A percentile compares a stretch with the other conserved stretches of the same genome.
These are phyloP conservation scores for Salvelinus alpinus DNA, from an alignment of 2,113 vertebrate species.

Conservation along the genomic window DNA sequence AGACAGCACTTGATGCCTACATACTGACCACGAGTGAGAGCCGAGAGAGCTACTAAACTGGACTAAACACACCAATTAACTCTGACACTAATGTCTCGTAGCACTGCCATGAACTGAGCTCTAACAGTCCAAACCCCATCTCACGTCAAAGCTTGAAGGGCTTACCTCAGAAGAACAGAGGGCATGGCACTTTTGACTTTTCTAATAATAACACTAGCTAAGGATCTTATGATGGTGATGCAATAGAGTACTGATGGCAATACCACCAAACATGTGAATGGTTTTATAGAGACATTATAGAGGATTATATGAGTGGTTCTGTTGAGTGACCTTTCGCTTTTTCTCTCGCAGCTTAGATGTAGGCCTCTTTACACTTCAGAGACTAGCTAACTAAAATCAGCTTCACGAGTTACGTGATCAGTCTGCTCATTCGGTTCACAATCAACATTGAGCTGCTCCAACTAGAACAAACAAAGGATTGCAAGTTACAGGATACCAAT, in stretches of 20 bases:
- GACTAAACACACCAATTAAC: slow-evolving; percentile 58
- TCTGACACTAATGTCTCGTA: slow-evolving; percentile 67
- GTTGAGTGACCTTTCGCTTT: no score
- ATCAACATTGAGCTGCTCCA: no score
- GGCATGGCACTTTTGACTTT: slow-evolving; percentile 43
- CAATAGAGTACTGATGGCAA: slow-evolving; percentile 29
- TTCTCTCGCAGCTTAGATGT: no score
- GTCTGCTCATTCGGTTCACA: no score
- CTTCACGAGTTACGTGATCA: no score
- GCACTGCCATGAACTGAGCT: slow-evolving; percentile 50
- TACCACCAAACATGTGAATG: slow-evolving; percentile 27
- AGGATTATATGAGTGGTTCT: no score
- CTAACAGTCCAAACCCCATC: slow-evolving; percentile 62
- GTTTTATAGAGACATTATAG: slow-evolving; percentile 20
- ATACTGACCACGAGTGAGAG: slow-evolving; percentile 36
- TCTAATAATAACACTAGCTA: slow-evolving; percentile 20
- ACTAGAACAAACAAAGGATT: no score
- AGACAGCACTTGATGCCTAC: slow-evolving; percentile 64
- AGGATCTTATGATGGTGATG: no score
- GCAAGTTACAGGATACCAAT: no score
- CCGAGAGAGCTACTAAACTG: slow-evolving; percentile 42
- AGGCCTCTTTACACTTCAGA: no score
- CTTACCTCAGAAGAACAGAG: slow-evolving; percentile 22
- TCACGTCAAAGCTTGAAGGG: slow-evolving; percentile 50
- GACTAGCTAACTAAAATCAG: no score